Base-by-base conservation (phyloP, 2,888 invertebrate genomes). In the Caenorhabditis macrosperma region DNA sequence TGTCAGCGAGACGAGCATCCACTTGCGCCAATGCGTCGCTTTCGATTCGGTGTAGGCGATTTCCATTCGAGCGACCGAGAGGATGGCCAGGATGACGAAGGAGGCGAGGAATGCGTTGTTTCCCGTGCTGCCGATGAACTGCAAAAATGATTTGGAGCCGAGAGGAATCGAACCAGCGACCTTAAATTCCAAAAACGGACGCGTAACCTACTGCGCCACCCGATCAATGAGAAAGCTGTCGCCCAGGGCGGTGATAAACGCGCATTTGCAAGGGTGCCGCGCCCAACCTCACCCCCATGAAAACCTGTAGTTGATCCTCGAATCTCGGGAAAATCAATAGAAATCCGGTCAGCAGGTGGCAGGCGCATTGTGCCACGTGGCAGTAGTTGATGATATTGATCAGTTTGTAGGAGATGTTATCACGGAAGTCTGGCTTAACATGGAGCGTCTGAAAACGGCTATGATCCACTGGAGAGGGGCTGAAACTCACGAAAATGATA, bases 371-470 rank as follows among this genome's bases (percentile, higher is more conserved):
- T 6, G 26, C 24, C 7, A 61, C 22, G 12, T 61, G 26, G 6
- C 10, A 41, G 4, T 26, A 26, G 17, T 61, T 61, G 12, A 61
- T 26, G 12, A 44, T 12, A 26, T 44, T 28, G 22, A 61, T 61
- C 5, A 61, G 30, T 7, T 41, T 22, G 20, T 72, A 72, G 22
- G 55, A 55, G 24, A 48, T 20, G 17, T 64, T 64, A 1, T 24
- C 12, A 5, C 38, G 28, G 17, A 57, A 44, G 6, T 72, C 72
- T 17, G 63, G 41, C 9, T 17, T 7, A 9, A 28, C 33, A 26
- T 63, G 64, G 1, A 72, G 41, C n/a, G 63, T 50, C 72, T 72
- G 52, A 28, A 63, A 46, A 24, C 5, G 5, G 5, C 33, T 5
- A 38, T 12, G 15, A 9, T 22, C 9, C 22, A 50, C 17, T 5